Evolutionary conservation across 2,113 vertebrate species (phyloP).

Genomic region (Tragelaphus imberbis): DNA sequence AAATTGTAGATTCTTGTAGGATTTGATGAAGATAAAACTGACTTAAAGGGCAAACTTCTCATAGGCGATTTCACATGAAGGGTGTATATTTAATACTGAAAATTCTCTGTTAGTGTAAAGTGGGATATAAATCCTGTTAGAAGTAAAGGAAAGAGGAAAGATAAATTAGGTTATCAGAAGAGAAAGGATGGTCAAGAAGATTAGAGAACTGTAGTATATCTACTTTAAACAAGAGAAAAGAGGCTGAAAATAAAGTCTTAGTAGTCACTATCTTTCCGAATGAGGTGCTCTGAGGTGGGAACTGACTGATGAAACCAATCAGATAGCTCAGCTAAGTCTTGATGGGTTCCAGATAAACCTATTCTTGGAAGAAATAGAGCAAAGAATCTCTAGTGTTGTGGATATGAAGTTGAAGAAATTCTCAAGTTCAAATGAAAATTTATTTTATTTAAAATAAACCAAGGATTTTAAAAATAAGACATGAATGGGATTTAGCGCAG

Average conservation of each 20-base stretch:
- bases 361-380: background rate
- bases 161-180: background rate
- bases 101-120: background rate
- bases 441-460: background rate
- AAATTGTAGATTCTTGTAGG: background rate
- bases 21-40: background rate
- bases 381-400: background rate
- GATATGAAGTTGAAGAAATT: background rate
- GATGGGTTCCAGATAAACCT: background rate
- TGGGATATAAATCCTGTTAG: background rate
- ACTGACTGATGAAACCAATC: background rate
- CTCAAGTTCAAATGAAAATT: background rate
- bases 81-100: background rate
- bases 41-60: background rate
- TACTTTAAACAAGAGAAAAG: background rate
- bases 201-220: background rate
- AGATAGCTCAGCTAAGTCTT: background rate
- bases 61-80: background rate
- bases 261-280: background rate
- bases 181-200: background rate
- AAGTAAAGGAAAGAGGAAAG: background rate
- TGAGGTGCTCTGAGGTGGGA: background rate
- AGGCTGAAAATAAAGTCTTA: background rate
- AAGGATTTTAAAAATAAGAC: background rate
- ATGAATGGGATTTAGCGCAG: background rate